Evolutionary conservation across 2,888 invertebrate genomes (phyloP).

Genomic region (Trissoscelio sp.): DNA sequence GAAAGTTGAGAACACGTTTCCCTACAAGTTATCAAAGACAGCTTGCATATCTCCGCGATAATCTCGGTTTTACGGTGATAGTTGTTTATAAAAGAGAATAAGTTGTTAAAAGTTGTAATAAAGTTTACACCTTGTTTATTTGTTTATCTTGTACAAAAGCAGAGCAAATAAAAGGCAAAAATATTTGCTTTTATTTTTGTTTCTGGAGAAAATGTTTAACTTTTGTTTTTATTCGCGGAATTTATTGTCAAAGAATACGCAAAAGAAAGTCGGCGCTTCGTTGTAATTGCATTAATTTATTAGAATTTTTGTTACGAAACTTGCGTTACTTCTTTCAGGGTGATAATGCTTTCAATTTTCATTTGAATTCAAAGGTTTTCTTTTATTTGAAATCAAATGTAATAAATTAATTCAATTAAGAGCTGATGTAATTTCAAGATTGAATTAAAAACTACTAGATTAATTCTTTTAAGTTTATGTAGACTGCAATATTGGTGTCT

Average conservation of each 20-base stretch:
- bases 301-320: not conserved
- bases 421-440: too few relatives aligned
- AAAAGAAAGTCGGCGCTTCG: not conserved
- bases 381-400: too few relatives aligned
- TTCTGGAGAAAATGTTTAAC: not conserved
- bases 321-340: not conserved
- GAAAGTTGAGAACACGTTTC: slow-evolving; percentile 3
- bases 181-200: not conserved
- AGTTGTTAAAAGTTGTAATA: slow-evolving; percentile 31
- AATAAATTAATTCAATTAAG: too few relatives aligned
- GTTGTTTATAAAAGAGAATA: slow-evolving; percentile 21
- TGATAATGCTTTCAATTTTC: too few relatives aligned
- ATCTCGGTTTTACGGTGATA: slow-evolving; percentile 24
- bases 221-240: not conserved
- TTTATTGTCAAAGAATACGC: not conserved
- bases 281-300: slow-evolving; percentile 1
- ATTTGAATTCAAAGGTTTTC: too few relatives aligned
- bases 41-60: slow-evolving; percentile 6
- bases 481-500: too few relatives aligned
- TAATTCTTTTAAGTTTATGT: too few relatives aligned
- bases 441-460: too few relatives aligned
- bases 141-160: slow-evolving; percentile 6
- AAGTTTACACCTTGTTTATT: slow-evolving; percentile 32
- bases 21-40: not conserved
- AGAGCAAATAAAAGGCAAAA: not conserved